A percentile compares a stretch with the other conserved stretches of the same genome.
Conservation (phyloP, 35 echinoderm and acorn worm genomes). For the Heliocidaris tuberculata region DNA sequence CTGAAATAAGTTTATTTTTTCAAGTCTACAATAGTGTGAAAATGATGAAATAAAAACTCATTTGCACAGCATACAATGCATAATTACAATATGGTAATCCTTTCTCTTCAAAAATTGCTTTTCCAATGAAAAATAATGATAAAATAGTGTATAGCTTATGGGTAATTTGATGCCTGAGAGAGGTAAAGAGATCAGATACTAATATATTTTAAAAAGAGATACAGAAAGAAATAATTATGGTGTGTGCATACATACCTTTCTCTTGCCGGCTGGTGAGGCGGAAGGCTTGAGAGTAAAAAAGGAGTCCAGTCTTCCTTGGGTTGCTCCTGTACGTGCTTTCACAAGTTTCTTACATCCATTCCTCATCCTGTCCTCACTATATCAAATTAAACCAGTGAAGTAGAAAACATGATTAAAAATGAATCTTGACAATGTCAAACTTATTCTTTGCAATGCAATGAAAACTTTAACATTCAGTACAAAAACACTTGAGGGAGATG, state of each 20-base stretch:
- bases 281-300: constrained; percentile 72
- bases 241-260: constrained; percentile 60
- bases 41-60: no score
- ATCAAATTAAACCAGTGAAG: constrained; percentile 22
- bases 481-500: no score
- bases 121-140: no score
- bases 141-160: no score
- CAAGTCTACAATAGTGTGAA: no score
- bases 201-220: no score
- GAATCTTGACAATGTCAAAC: not conserved
- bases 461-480: not conserved
- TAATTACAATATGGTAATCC: no score
- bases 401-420: not conserved
- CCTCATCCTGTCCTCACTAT: constrained; percentile 90
- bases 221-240: not conserved
- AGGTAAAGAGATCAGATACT: no score
- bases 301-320: constrained; percentile 86
- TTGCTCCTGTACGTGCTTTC: constrained; percentile 76
- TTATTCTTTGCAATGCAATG: not conserved
- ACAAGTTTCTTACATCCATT: constrained; percentile 88
- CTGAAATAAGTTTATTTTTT: no score
- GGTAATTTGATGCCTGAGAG: no score
- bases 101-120: no score
- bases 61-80: no score
- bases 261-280: constrained; percentile 55